Base-by-base conservation (phyloP, 2,888 invertebrate genomes). In the Drosophila putrida region DNA sequence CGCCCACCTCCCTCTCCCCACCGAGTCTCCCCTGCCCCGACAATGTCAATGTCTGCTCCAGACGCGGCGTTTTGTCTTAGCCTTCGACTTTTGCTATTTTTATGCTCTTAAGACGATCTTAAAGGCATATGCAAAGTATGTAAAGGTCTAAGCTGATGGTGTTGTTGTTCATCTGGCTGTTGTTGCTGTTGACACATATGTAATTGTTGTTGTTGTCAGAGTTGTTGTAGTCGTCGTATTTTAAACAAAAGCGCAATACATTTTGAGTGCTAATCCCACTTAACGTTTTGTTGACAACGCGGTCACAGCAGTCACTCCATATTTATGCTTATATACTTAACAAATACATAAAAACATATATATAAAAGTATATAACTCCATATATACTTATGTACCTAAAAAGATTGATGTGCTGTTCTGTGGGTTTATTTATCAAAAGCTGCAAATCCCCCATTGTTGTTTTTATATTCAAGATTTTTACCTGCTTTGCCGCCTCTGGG, bases 101-200 rank as follows among this genome's bases (percentile, higher is more conserved):
- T 88, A 84, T 67, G 85, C 80, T 71, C 66, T 75, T 89, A 74
- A 87, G 88, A 77, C 47, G 71, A 72, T 75, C 84, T 89, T 85
- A 89, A 88, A 82, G 82, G 73, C 83, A 80, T 82, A 85, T 89
- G 88, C 82, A 84, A 88, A 84, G 63, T 57, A 64, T 71, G 69
- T 71, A 64, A 77, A 67, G 74, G 80, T 80, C 75, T 76, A 71
- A 73, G 50, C 78, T 60, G 55, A 13, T 60, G 35, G 9, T 28
- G 4, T 31, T 46, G 35, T 35, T 64, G 33, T 20, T 58, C 6
- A 36, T 31, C 5, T 38, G n/a, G n/a, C n/a, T 43, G 39, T 28
- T 62, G 43, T 35, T 57, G 50, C 49, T 64, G 54, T 35, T 66
- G 75, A 58, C 59, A 64, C 63, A 38, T 64, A 64, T 79, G 82